A percentile compares a stretch with the other conserved stretches of the same genome.
phyloP scores from a whole-genome alignment of 2,888 invertebrate species.

The Periphyllus acericola region DNA sequence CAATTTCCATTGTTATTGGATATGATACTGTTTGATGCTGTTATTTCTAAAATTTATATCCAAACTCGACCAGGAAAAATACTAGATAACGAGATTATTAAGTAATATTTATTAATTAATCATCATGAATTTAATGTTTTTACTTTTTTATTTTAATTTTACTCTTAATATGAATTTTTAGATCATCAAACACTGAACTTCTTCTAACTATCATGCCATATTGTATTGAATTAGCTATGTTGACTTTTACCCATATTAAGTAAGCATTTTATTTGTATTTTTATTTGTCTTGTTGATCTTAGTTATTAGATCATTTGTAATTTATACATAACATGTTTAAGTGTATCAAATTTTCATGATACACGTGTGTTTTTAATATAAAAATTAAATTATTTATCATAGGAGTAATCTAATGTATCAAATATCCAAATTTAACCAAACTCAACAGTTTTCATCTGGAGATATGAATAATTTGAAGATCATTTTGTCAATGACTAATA shows the following conservation, averaged over 20 bases:
- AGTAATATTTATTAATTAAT: conserved; percentile 31
- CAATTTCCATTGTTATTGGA: conserved; percentile 36
- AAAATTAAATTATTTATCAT: background rate
- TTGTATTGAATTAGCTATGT: conserved; percentile 47
- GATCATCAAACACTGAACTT: background rate
- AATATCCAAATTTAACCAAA: conserved; percentile 33
- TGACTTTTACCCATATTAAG: conserved; percentile 40
- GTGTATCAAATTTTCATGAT: background rate
- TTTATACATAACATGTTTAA: background rate
- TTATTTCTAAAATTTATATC: conserved; percentile 41
- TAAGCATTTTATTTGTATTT: conserved; percentile 25
- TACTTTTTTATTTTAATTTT: conserved; percentile 7
- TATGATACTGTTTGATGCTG: conserved; percentile 54
- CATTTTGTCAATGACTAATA: conserved; percentile 56
- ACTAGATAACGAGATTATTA: conserved; percentile 16
- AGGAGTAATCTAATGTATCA: conserved; percentile 40
- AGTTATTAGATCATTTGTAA: background rate
- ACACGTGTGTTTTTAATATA: background rate
- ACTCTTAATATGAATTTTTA: background rate
- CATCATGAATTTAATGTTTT: background rate
- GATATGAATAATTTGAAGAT: conserved; percentile 52
- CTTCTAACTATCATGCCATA: conserved; percentile 43
- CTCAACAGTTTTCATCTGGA: conserved; percentile 21
- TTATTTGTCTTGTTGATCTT: background rate
- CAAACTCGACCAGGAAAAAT: conserved; percentile 10